Base-by-base conservation (phyloP, 2,797 vertebrate genomes). In the Jordanella pulchra region DNA sequence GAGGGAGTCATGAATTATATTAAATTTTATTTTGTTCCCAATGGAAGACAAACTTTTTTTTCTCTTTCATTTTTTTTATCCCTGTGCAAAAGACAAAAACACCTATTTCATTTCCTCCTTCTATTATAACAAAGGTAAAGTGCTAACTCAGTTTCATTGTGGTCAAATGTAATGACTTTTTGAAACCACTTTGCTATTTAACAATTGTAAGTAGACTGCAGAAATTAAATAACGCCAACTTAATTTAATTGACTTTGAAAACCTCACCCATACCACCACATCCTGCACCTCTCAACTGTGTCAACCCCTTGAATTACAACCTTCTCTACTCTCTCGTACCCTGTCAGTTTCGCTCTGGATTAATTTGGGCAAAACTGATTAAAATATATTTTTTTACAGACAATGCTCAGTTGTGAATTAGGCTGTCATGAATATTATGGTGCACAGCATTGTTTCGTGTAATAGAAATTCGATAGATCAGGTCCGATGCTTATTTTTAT, bases 1-100 rank as follows among this genome's bases (percentile, higher is more conserved):
- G 91, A 85, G 93, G 83, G 89, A 93, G 90, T 87, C 89, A 82
- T 89, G 89, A 92, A 90, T 94, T 83, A 91, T 91, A 92, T n/a
- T 86, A 91, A 85, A 91, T 93, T 92, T 89, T 72, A 87, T 88
- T 89, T 87, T 48, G 69, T 76, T 87, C 80, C 89, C 87, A 83
- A 44, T 71, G 81, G 83, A 74, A 67, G 66, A 12, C 58, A 12
- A 69, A 53, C 47, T 73, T 78, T 76, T 66, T 80, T 23, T 14
- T 64, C 80, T 76, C 77, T 86, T 87, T 85, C 82, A 85, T 88
- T 76, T 60, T 85, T 87, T 77, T 56, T 76, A 60, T 80, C 72
- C 58, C 63, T 78, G 75, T 83, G 85, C 79, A 84, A 79, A 84
- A 79, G 54, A 84, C 77, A 83, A 78, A 73, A 70, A 72, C 69